Conservation (phyloP, 2,797 vertebrate species). For the Cuniculus paca region DNA sequence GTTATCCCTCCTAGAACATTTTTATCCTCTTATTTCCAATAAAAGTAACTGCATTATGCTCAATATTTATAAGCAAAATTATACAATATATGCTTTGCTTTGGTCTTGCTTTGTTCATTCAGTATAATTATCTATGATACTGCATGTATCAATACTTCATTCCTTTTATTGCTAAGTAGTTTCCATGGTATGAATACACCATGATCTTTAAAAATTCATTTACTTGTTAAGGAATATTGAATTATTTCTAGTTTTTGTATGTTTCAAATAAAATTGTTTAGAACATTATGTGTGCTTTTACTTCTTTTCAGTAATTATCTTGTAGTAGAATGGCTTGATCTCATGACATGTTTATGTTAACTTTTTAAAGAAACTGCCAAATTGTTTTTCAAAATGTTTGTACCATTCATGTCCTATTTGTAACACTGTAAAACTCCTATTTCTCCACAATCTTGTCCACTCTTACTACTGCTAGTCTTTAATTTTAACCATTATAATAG, state of each 20-base stretch:
- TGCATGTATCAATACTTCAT: neutral
- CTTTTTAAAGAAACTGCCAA: neutral
- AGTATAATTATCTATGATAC: neutral
- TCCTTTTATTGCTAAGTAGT: neutral
- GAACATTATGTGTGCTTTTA: neutral
- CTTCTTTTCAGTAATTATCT: neutral
- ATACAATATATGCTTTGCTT: neutral
- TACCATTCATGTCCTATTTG: neutral
- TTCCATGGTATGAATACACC: neutral
- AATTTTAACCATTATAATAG: slow-evolving; percentile 31
- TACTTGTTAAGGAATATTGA: neutral
- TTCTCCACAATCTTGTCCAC: neutral
- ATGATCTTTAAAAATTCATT: neutral
- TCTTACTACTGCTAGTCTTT: neutral
- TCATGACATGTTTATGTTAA: neutral
- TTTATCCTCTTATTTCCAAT: neutral
- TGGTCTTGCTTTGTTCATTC: neutral
- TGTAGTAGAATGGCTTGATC: neutral
- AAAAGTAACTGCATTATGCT: neutral
- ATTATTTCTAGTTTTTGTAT: neutral
- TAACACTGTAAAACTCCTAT: neutral
- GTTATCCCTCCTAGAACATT: neutral
- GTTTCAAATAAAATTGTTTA: neutral
- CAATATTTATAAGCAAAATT: neutral
- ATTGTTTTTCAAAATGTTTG: neutral